phyloP scores from a whole-genome alignment of 2,113 vertebrate genomes.

The Noctilio leporinus region DNA sequence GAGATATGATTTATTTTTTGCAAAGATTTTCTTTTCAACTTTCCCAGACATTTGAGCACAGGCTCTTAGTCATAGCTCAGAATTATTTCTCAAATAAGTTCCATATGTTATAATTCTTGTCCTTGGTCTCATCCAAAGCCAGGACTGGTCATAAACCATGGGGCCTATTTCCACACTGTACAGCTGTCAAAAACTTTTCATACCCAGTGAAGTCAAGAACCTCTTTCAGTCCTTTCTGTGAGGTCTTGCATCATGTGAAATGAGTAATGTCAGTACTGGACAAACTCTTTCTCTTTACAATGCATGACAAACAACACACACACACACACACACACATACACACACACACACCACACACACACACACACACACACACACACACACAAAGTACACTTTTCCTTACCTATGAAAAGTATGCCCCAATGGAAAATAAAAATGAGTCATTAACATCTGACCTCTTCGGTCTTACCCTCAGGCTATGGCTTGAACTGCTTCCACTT shows the following conservation, averaged over 20 bases:
- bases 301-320: neutral
- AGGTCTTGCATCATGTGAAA: conserved; percentile 56
- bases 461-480: neutral
- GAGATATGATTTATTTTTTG: conserved; percentile 69
- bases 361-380: neutral
- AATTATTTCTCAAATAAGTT: conserved; percentile 86
- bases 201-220: conserved; percentile 37
- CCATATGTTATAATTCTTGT: conserved; percentile 80
- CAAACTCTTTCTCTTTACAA: conserved; percentile 40
- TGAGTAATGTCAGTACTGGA: conserved; percentile 17
- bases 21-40: conserved; percentile 83
- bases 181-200: conserved; percentile 71
- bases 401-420: neutral
- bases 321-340: neutral
- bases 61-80: conserved; percentile 79
- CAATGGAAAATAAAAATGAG: conserved; percentile 18
- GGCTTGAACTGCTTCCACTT: neutral
- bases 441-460: conserved; percentile 27
- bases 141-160: conserved; percentile 57
- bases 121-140: conserved; percentile 67
- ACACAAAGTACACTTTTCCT: too few relatives aligned
- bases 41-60: conserved; percentile 82
- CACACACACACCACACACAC: neutral
- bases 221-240: conserved; percentile 60
- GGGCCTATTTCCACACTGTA: conserved; percentile 51